Evolutionary conservation across 2,888 invertebrate genomes (phyloP).

Genomic region (Pseudanteris insignis): DNA sequence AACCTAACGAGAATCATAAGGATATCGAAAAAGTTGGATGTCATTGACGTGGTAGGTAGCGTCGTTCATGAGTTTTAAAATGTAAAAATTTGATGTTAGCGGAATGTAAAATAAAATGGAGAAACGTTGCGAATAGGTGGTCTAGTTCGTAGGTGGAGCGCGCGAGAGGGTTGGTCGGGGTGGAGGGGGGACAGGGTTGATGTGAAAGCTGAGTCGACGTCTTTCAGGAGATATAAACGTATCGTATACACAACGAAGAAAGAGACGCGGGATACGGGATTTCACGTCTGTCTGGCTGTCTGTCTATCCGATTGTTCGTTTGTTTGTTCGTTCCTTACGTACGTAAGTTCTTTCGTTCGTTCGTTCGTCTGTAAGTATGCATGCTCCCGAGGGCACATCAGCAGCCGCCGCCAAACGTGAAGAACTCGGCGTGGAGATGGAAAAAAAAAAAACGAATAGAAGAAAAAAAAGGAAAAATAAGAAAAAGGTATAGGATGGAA

Average conservation of each 20-base stretch:
- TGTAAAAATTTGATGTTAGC: too few relatives aligned
- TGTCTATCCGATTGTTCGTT: conserved; percentile 45
- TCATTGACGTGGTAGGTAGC: too few relatives aligned
- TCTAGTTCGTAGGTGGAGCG: too few relatives aligned
- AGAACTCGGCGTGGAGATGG: conserved; percentile 54
- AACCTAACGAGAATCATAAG: too few relatives aligned
- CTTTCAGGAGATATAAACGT: conserved; percentile 53
- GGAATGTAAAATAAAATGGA: conserved; percentile 9
- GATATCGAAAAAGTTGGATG: too few relatives aligned
- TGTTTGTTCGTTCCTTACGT: conserved; percentile 34
- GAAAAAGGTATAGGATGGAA: conserved; percentile 36
- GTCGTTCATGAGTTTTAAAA: too few relatives aligned
- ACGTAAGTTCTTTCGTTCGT: conserved; percentile 49
- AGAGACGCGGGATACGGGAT: conserved; percentile 57
- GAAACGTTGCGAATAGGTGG: conserved; percentile 27
- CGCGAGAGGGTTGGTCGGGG: conserved; percentile 43
- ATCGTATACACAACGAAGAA: conserved; percentile 43
- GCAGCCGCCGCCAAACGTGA: conserved; percentile 54
- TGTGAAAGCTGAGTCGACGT: conserved; percentile 63
- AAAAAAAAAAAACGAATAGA: conserved; percentile 42
- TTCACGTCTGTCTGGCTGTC: conserved; percentile 58
- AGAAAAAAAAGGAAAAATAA: too few relatives aligned
- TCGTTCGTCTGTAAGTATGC: conserved; percentile 23
- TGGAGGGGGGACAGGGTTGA: conserved; percentile 49
- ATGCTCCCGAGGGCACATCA: conserved; percentile 59